Evolutionary conservation across 2,888 invertebrate genomes (phyloP).

Genomic region (Heliconius sara): DNA sequence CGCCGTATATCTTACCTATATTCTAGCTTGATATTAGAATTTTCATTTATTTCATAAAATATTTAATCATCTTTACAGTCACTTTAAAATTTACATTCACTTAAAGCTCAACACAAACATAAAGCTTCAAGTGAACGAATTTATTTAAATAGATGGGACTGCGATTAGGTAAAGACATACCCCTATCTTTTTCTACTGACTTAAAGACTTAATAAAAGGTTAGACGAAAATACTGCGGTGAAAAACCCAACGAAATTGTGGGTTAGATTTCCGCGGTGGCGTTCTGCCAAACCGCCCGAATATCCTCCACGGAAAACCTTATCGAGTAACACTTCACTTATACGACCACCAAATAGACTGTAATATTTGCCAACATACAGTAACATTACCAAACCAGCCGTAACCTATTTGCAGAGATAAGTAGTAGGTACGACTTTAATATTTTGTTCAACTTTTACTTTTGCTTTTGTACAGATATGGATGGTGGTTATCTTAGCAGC

Average conservation of each 20-base stretch:
- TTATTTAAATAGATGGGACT: neutral
- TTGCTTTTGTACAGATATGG: neutral
- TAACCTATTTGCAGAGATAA: conserved; percentile 36
- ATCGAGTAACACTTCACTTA: conserved; percentile 47
- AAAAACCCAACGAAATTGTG: conserved; percentile 43
- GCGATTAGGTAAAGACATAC: neutral
- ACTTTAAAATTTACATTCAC: neutral
- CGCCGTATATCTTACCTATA: conserved; percentile 27
- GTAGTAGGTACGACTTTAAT: conserved; percentile 28
- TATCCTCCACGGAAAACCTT: conserved; percentile 48
- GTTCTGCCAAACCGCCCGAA: conserved; percentile 50
- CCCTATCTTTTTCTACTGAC: conserved; percentile 15
- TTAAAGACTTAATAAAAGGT: conserved; percentile 39
- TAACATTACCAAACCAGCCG: conserved; percentile 38
- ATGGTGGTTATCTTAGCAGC: neutral
- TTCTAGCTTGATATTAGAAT: conserved; percentile 1
- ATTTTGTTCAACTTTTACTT: conserved; percentile 23
- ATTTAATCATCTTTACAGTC: neutral
- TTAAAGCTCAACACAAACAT: neutral
- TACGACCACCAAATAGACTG: conserved; percentile 46
- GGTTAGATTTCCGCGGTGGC: conserved; percentile 47
- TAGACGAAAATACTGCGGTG: conserved; percentile 28
- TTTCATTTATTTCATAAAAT: neutral
- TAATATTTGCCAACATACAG: conserved; percentile 48
- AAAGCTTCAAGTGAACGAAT: neutral